Evolutionary conservation across 2,113 vertebrate genomes (phyloP).

Genomic region (Galbula dea): DNA sequence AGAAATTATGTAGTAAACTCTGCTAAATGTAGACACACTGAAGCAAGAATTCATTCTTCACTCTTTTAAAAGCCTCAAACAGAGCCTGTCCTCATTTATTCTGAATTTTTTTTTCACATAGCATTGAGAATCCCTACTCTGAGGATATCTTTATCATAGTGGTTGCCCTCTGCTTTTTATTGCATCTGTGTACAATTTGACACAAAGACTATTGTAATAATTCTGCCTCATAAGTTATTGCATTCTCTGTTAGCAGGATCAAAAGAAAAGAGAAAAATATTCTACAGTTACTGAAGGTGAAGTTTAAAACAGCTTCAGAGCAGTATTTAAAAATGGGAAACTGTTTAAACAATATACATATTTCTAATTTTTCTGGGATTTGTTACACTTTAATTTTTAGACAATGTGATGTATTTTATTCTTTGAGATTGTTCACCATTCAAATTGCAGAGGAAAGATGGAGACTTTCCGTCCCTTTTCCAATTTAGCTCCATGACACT

Average conservation of each 20-base stretch:
- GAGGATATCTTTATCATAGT: background rate
- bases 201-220: background rate
- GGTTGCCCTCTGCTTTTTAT: background rate
- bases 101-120: background rate
- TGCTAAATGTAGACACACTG: background rate
- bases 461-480: background rate
- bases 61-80: background rate
- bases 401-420: background rate
- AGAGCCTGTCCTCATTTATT: background rate
- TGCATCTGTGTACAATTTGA: background rate
- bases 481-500: background rate
- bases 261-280: background rate
- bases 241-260: background rate
- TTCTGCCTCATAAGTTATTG: accelerated
- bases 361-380: background rate
- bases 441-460: background rate
- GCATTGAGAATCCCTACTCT: background rate
- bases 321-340: background rate
- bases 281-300: background rate
- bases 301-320: background rate
- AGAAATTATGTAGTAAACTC: background rate
- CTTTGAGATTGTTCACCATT: background rate
- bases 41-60: background rate
- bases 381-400: background rate
- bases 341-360: background rate